Evolutionary conservation across 2,113 vertebrate genomes (phyloP).

Genomic region (Mohoua ochrocephala): DNA sequence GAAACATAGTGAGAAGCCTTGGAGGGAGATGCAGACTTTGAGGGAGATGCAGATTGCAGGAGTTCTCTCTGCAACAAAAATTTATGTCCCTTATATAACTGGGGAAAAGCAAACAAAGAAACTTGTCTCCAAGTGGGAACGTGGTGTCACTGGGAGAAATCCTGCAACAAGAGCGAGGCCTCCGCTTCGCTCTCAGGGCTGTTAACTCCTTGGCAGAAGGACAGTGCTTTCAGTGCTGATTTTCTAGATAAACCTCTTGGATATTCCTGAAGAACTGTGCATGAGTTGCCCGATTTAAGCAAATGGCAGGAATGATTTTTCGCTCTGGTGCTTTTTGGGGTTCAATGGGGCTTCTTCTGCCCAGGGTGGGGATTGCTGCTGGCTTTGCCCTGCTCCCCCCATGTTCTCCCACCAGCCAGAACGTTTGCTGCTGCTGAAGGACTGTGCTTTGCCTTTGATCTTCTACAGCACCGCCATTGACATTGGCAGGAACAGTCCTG

Average conservation of each 20-base stretch:
- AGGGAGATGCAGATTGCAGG: constrained; percentile 10
- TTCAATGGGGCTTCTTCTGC: background rate
- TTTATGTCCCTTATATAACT: constrained; percentile 27
- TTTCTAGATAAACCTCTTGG: background rate
- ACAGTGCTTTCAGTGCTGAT: background rate
- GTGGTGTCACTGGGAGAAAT: constrained; percentile 26
- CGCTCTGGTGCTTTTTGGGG: background rate
- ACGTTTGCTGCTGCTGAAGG: background rate
- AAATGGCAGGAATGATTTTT: background rate
- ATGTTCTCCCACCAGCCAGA: background rate
- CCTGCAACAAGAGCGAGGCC: background rate
- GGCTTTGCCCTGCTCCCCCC: background rate
- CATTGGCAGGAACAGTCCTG: background rate
- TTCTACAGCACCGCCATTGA: background rate
- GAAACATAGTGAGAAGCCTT: background rate
- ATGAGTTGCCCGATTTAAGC: background rate
- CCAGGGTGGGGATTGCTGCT: background rate
- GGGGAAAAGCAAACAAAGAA: constrained; percentile 51
- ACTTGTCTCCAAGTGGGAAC: constrained; percentile 38
- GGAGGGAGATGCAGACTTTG: background rate
- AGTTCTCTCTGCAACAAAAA: constrained; percentile 11
- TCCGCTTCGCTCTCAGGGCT: background rate
- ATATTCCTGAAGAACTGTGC: background rate
- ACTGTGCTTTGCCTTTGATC: constrained; percentile 6
- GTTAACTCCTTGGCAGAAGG: background rate